Percentiles rank a stretch among this genome's conserved stretches.
phyloP scores from a whole-genome alignment of 2,113 vertebrate genomes.

The Brachyhypopomus gauderio region DNA sequence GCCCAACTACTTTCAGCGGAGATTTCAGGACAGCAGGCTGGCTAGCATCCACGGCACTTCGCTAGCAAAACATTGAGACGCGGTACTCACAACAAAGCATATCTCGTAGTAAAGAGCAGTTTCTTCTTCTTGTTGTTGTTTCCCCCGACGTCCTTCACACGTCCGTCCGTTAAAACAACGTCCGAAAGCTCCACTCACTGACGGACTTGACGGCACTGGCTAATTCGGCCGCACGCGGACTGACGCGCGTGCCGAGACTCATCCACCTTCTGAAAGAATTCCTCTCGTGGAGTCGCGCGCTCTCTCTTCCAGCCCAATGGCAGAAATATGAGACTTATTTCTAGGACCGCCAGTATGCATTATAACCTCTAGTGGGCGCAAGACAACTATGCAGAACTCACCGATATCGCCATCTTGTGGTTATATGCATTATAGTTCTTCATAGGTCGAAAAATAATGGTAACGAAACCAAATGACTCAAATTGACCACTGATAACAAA shows the following conservation, averaged over 20 bases:
- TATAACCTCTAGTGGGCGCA: neutral
- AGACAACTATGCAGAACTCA: neutral
- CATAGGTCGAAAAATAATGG: neutral
- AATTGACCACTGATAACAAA: neutral
- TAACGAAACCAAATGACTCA: neutral
- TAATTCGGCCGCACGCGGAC: neutral
- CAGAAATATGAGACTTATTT: neutral
- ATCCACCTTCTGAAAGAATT: neutral
- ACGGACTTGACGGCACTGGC: slow-evolving; percentile 2
- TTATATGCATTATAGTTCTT: neutral
- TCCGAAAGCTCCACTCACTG: neutral
- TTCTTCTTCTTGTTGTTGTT: neutral
- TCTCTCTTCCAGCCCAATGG: neutral
- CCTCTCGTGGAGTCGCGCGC: neutral
- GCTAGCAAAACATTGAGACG: slow-evolving; percentile 9
- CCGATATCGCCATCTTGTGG: neutral
- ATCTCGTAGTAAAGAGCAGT: neutral
- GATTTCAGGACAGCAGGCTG: neutral
- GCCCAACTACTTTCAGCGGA: neutral
- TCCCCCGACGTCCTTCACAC: slow-evolving; percentile 14
- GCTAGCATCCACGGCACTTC: slow-evolving; percentile 5
- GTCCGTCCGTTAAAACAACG: neutral
- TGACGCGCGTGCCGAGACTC: neutral
- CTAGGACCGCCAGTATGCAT: neutral
- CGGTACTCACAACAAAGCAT: slow-evolving; percentile 18